Percentiles rank a stretch among this genome's conserved stretches.
phyloP scores from a whole-genome alignment of 2,113 vertebrate genomes.

The Elgaria multicarinata region DNA sequence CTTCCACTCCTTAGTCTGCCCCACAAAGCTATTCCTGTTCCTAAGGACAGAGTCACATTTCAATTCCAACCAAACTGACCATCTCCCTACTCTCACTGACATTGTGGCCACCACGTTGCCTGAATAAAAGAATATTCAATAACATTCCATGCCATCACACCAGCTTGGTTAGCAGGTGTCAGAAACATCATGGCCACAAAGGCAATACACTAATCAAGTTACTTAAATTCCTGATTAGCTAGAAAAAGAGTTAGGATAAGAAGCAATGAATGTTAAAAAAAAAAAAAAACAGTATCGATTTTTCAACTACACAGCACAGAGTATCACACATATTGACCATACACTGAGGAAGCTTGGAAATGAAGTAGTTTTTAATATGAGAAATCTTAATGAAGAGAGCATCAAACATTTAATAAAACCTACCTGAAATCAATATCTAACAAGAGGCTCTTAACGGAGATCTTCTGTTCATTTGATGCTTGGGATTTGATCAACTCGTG shows the following conservation, averaged over 20 bases:
- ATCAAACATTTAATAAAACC: conserved; percentile 40
- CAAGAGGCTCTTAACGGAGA: conserved; percentile 85
- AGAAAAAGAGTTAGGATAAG: background rate
- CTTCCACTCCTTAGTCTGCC: background rate
- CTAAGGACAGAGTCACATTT: background rate
- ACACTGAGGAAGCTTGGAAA: background rate
- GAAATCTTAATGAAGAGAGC: background rate
- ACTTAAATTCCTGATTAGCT: background rate
- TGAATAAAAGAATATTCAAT: background rate
- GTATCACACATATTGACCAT: background rate
- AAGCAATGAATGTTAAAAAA: background rate
- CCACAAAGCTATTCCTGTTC: background rate
- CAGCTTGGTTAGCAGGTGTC: background rate
- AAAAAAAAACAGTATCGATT: no score
- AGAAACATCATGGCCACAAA: background rate
- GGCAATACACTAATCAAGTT: background rate
- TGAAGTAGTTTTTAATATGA: background rate
- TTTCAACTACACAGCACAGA: background rate
- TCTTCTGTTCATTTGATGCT: conserved; percentile 71
- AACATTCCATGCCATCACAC: background rate
- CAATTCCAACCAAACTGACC: no score
- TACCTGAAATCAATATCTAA: conserved; percentile 98
- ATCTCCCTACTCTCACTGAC: background rate
- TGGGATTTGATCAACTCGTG: conserved; percentile 90
- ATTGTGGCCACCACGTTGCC: background rate